Base-by-base conservation (phyloP, 2,797 vertebrate genomes). In the Salarias fasciatus region DNA sequence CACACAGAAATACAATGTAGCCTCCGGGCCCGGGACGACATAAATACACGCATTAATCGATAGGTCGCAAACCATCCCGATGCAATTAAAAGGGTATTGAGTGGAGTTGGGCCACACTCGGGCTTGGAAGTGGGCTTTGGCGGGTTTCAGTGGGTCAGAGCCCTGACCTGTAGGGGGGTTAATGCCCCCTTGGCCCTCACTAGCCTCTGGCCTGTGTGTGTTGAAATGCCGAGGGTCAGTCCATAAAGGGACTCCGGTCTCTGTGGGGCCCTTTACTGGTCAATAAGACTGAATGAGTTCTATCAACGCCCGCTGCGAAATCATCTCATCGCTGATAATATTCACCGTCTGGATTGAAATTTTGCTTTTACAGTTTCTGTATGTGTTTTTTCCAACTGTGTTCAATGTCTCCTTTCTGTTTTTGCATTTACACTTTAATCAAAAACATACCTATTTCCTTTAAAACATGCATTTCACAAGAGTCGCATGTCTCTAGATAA, bases 71-170 rank as follows among this genome's bases (percentile, higher is more conserved):
- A 92, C 90, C 87, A 91, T 90, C 83, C 73, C 80, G 51, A 79
- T 81, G 88, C 90, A 93, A 92, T 94, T 93, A 93, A 91, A 91
- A 92, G 84, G 75, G 78, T 92, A 92, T 92, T 80, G 91, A 92
- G 86, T 90, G 80, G 64, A 83, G 41, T n/a, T 6, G 58, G 80
- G 54, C 69, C 68, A 46, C 76, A 73, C 75, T 75, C 83, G 75
- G 84, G 85, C 76, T 74, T 77, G 49, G 58, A 56, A 71, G 68
- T 71, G 65, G 75, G 62, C 66, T 84, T 64, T 65, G 75, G 69
- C 53, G 50, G 51, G 66, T 54, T 64, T 56, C 48, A 62, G 64
- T 72, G 81, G 81, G 83, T 86, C 79, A 77, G 56, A 67, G 69
- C 53, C 62, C 74, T 88, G 85, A 89, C 89, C 88, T 83, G 64